Conservation (phyloP, 1,140 invertebrate genomes). For the Dendrolimus punctatus region DNA sequence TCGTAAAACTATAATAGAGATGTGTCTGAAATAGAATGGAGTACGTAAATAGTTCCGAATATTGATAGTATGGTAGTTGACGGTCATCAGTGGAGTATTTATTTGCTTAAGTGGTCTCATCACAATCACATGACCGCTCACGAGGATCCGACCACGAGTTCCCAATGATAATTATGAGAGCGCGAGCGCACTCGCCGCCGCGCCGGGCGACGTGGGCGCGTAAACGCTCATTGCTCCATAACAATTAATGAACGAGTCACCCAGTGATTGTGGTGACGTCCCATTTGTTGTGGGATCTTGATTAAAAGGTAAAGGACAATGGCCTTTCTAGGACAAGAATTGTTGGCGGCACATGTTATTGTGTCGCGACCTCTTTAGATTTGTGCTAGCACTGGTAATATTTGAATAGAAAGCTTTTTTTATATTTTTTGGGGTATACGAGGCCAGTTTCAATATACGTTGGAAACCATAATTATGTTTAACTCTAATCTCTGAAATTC, state of each 20-base stretch:
- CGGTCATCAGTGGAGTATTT: constrained; percentile 37
- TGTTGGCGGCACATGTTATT: no score
- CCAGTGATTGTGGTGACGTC: constrained; percentile 24
- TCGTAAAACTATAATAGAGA: not conserved
- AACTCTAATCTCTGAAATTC: no score
- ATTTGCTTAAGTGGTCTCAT: constrained; percentile 66
- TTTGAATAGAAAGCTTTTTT: no score
- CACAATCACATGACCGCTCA: constrained; percentile 64
- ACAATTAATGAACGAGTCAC: constrained; percentile 43
- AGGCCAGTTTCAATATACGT: no score
- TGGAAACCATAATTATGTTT: no score
- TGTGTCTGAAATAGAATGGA: not conserved
- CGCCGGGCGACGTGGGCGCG: constrained; percentile 16
- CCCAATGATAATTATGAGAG: constrained; percentile 38
- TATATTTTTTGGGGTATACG: no score
- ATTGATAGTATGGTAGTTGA: constrained; percentile 35
- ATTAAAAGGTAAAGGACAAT: constrained; percentile 33
- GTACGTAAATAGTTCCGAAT: constrained; percentile 24
- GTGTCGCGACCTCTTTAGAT: no score
- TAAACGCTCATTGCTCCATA: constrained; percentile 32
- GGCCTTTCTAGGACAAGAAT: constrained; percentile 13
- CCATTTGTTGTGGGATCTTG: constrained; percentile 25
- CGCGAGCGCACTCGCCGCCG: constrained; percentile 29
- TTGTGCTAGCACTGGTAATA: no score
- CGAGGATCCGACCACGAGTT: constrained; percentile 56